Conservation (phyloP, 2,797 vertebrate genomes). For the Sebastiscus albofasciatus region DNA sequence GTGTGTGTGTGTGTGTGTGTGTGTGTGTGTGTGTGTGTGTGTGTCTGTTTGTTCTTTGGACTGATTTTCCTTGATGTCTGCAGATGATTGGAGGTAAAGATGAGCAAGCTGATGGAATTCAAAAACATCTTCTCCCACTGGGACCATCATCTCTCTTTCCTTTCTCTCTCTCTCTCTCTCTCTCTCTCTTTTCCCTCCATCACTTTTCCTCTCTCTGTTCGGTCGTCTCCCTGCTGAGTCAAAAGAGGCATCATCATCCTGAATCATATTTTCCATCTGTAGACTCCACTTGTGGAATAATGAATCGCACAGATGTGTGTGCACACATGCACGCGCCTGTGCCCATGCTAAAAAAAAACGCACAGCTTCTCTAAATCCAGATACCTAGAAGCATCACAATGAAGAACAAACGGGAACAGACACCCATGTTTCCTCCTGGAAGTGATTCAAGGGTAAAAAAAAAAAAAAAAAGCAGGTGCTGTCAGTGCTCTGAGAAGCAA, state of each 20-base stretch:
- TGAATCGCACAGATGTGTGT: constrained; percentile 76
- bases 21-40: too few relatives aligned
- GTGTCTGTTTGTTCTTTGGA: neutral
- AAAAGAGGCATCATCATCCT: constrained; percentile 72
- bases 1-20: too few relatives aligned
- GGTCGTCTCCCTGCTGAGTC: constrained; percentile 69
- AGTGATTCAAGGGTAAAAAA: constrained; percentile 10
- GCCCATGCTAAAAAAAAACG: constrained; percentile 50
- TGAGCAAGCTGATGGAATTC: constrained; percentile 47
- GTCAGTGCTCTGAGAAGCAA: constrained; percentile 14
- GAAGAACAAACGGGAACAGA: constrained; percentile 43
- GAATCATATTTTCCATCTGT: constrained; percentile 81
- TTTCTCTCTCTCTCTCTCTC: neutral
- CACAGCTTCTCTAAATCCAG: constrained; percentile 33
- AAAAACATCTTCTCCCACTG: constrained; percentile 53
- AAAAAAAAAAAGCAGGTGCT: constrained; percentile 56
- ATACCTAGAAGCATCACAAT: constrained; percentile 46
- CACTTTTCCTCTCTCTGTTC: constrained; percentile 18
- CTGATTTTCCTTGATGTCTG: constrained; percentile 4
- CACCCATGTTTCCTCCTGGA: constrained; percentile 49
- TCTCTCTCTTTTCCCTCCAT: neutral
- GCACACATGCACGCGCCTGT: constrained; percentile 40
- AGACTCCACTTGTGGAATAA: constrained; percentile 71
- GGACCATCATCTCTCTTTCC: constrained; percentile 39
- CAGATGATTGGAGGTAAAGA: constrained; percentile 31